Evolutionary conservation across 2,113 vertebrate species (phyloP), one percentile per base, ranked within the genome.

Genomic region (Etheostoma cragini): DNA sequence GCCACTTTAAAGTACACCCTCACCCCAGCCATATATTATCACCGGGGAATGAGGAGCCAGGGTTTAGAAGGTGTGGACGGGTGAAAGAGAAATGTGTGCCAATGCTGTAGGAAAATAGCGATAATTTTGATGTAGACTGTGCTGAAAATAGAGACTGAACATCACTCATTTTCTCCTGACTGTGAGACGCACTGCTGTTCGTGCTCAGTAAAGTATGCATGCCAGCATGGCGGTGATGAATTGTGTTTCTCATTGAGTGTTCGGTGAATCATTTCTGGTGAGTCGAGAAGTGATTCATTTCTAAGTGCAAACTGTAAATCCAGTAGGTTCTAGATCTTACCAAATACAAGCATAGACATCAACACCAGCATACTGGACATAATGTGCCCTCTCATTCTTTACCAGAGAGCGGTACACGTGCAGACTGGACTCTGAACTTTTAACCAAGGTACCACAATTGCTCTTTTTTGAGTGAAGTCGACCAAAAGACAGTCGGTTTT

Each of bases 221-320:
- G 86, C 64, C 63, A 64, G 87, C 82, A 83, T 4, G 12, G 30
- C 1, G 47, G 16, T 4, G n/a, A 15, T 64, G 74, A 88, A 85
- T 85, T 86, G 60, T 63, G 49, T 53, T 56, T 15, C 71, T 78
- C 67, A 21, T 50, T 12, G 19, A 46, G 12, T 33, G 72, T 57
- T 79, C 42, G 19, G 24, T 62, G 42, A 85, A 75, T 78, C 14
- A 85, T 80, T 71, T 56, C 35, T 16, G 21, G 11, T 38, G 60
- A 73, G 21, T 53, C 6, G 10, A 56, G 26, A 30, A 62, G 11
- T 46, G 33, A 57, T 75, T 70, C 66, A 13, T 70, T 49, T 38
- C 14, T 0, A 62, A 64, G 71, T 12, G 11, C 17, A 58, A 53
- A 56, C 33, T 65, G 35, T 66, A 63, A 50, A 74, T 73, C 38